Conservation (phyloP, 2,113 vertebrate species). For the Elanoides forficatus region DNA sequence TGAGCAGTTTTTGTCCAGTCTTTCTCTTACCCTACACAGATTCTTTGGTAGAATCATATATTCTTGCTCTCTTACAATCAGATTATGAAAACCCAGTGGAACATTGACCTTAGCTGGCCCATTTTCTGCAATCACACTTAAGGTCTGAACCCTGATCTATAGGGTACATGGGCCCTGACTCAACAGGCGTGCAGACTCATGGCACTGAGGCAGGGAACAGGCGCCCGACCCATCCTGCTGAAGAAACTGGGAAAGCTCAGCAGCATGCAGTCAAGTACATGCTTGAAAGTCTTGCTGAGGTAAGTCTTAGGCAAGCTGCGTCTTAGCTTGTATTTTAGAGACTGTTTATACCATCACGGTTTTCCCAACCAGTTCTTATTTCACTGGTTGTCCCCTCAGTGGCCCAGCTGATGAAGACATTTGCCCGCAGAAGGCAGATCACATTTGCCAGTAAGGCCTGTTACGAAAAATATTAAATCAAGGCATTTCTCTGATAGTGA, state of each 20-base stretch:
- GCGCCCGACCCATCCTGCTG: neutral
- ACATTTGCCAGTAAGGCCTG: neutral
- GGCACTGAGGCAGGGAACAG: neutral
- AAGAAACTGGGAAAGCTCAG: neutral
- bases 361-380: neutral
- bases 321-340: neutral
- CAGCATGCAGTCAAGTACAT: rapidly evolving
- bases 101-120: neutral
- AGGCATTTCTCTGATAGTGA: neutral
- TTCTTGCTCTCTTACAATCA: neutral
- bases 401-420: neutral
- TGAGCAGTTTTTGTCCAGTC: neutral
- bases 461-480: neutral
- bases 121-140: neutral
- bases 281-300: neutral
- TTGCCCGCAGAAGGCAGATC: neutral
- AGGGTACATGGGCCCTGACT: neutral
- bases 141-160: neutral
- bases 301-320: neutral
- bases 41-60: neutral
- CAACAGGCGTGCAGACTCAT: neutral
- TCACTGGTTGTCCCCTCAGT: neutral
- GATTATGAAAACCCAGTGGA: neutral
- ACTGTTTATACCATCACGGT: neutral
- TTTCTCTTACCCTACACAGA: neutral